These are phyloP conservation scores for Urechis unicinctus DNA, from an alignment of 2,888 invertebrate genomes.

Conservation along the genomic window DNA sequence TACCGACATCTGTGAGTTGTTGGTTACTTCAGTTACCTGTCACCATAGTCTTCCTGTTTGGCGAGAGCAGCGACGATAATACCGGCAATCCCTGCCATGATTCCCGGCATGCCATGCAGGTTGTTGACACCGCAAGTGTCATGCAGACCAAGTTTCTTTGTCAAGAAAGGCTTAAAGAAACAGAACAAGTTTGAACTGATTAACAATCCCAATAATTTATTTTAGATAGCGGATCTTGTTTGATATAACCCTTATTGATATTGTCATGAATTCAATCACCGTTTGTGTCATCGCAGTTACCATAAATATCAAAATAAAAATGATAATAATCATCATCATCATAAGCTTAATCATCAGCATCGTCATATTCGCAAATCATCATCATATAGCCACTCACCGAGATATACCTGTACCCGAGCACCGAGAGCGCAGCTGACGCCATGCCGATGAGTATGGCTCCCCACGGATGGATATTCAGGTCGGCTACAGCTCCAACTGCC, in stretches of 20 bases:
- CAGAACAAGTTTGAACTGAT: too few species aligned
- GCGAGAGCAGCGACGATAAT: constrained; percentile 65
- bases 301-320: too few species aligned
- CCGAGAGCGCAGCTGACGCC: constrained; percentile 71
- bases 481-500: constrained; percentile 76
- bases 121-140: constrained; percentile 96
- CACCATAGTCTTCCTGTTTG: constrained; percentile 61
- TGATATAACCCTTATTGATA: too few species aligned
- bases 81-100: constrained; percentile 75
- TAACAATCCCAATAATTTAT: too few species aligned
- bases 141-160: constrained; percentile 59
- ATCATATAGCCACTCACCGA: constrained; percentile 27
- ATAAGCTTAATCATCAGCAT: too few species aligned
- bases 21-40: constrained; percentile 13
- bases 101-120: constrained; percentile 90
- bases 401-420: constrained; percentile 67
- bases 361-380: too few species aligned
- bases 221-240: too few species aligned
- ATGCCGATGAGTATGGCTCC: constrained; percentile 77
- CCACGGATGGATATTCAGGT: constrained; percentile 75
- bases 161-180: constrained; percentile 59
- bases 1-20: too few species aligned
- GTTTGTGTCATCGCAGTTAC: too few species aligned
- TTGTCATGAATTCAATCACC: too few species aligned
- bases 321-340: too few species aligned